Evolutionary conservation across 2,888 invertebrate genomes (phyloP), one percentile per base, ranked within the genome.

Genomic region (Aromia moschata): DNA sequence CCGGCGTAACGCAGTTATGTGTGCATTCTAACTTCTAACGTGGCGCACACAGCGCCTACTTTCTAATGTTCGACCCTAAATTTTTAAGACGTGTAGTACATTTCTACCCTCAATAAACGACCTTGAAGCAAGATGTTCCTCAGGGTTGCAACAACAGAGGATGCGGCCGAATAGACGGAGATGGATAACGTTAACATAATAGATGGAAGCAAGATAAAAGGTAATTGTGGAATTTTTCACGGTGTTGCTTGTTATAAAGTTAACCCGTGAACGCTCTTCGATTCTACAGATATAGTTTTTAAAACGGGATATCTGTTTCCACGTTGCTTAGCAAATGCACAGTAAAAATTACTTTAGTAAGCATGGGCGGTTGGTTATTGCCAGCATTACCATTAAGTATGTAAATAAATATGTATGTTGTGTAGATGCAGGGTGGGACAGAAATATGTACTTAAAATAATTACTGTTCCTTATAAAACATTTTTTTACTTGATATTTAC

Each of bases 71-170:
- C 5, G n/a, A 16, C 4, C 55, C 41, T 38, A 68, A 53, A 14
- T 67, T 73, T 68, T 71, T 49, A 58, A 57, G 46, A 66, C 62
- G 75, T 61, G 44, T 78, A 78, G 77, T 79, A 79, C 64, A n/a
- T 72, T 70, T 65, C 78, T 74, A 78, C 79, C 79, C 79, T 78
- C 74, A 71, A 71, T 69, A 66, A 67, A 60, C 63, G 79, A 66
- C 79, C 79, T 79, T 79, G 76, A 72, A 70, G 70, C 73, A 77
- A 77, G 77, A 76, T 74, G 77, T 73, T 74, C 69, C 67, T 68
- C 74, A 65, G 77, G 77, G 77, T 75, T 75, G 77, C 73, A 74
- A 75, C 67, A 64, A 62, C 60, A 56, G 55, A 54, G 37, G 58
- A 65, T 59, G 67, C 56, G 60, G 59, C 56, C 47, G 54, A 62